phyloP scores from a whole-genome alignment of 2,797 vertebrate genomes.

The Cryptoprocta ferox region DNA sequence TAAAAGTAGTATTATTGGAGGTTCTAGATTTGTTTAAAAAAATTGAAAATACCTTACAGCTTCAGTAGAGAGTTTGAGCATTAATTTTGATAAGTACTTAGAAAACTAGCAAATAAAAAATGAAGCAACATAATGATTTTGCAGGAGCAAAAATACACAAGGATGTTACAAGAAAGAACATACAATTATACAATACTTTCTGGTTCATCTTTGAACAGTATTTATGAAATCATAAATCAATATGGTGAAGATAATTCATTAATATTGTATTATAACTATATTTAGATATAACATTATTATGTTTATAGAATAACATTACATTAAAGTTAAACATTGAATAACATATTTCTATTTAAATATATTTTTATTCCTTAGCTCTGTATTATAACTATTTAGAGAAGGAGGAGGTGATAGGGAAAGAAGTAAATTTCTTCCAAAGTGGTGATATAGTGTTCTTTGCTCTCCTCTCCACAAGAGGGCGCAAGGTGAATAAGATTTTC shows the following conservation, averaged over 20 bases:
- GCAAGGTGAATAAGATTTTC: slow-evolving; percentile 35
- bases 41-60: not conserved
- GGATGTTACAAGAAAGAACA: not conserved
- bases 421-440: not conserved
- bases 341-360: not conserved
- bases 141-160: not conserved
- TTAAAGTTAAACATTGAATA: not conserved
- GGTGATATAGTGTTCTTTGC: not conserved
- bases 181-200: not conserved
- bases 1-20: not conserved
- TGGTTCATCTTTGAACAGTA: not conserved
- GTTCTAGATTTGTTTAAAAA: not conserved
- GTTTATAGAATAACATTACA: not conserved
- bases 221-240: not conserved
- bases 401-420: not conserved
- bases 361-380: not conserved
- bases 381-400: not conserved
- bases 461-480: slow-evolving; percentile 71
- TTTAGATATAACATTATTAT: not conserved
- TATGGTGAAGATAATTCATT: not conserved
- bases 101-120: slow-evolving; percentile 3
- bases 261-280: not conserved
- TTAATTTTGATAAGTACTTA: not conserved
- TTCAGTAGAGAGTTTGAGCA: not conserved
- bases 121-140: not conserved